phyloP scores from a whole-genome alignment of 1,140 invertebrate genomes.

The Polypedilum vanderplanki region DNA sequence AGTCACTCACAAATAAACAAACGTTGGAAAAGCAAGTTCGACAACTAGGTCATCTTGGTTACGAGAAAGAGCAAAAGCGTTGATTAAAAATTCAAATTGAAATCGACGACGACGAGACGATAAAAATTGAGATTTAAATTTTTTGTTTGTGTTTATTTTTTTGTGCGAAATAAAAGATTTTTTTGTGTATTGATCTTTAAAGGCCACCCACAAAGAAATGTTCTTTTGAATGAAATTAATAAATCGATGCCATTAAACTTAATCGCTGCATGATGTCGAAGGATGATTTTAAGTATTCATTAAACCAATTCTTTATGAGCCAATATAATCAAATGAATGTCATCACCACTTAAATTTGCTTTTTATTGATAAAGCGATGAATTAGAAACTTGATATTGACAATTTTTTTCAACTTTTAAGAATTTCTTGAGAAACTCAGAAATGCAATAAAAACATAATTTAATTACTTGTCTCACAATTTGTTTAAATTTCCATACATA shows the following conservation, averaged over 20 bases:
- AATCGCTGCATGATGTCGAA: background rate
- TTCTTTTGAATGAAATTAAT: background rate
- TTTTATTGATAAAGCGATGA: background rate
- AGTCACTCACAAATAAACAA: constrained; percentile 54
- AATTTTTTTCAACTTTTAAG: background rate
- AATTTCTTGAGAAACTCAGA: background rate
- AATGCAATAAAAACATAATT: constrained; percentile 1
- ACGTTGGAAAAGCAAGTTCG: constrained; percentile 51
- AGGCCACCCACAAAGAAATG: background rate
- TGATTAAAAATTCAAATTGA: too few species aligned
- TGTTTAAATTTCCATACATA: constrained; percentile 1
- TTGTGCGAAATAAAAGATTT: background rate
- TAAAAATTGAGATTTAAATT: too few species aligned
- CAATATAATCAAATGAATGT: background rate
- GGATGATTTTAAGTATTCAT: background rate
- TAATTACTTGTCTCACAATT: constrained; percentile 4
- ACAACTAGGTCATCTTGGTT: constrained; percentile 45
- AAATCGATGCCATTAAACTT: background rate
- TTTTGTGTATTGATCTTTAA: too few species aligned
- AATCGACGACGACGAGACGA: too few species aligned
- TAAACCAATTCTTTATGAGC: background rate
- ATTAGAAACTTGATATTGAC: constrained; percentile 13
- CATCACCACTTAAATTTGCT: background rate
- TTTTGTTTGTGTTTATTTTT: background rate
- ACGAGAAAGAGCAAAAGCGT: constrained; percentile 30